phyloP scores from a whole-genome alignment of 2,888 invertebrate species.

The Cephus pulcher region DNA sequence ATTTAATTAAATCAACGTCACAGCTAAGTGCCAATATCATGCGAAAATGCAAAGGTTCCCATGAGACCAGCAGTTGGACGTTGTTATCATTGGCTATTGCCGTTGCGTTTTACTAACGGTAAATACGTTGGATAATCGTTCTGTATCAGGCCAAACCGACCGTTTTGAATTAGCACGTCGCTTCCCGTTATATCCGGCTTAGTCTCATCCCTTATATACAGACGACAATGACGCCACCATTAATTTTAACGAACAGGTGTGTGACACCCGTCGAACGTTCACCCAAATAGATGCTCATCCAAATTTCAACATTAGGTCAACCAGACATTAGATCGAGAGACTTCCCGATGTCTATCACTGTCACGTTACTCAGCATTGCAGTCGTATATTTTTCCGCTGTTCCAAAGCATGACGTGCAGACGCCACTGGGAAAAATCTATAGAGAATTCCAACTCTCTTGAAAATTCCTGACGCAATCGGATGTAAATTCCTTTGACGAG shows the following conservation, averaged over 20 bases:
- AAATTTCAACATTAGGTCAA: not conserved
- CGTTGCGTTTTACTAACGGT: not conserved
- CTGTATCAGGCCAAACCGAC: not conserved
- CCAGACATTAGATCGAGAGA: not conserved
- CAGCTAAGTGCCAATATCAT: not conserved
- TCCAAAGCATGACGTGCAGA: not conserved
- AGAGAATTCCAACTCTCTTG: not conserved
- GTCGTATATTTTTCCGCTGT: not conserved
- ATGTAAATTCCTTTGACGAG: not conserved
- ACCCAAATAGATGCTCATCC: not conserved
- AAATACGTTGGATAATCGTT: not conserved
- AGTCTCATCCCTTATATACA: not conserved
- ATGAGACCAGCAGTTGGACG: not conserved
- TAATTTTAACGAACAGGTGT: not conserved
- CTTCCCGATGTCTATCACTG: not conserved
- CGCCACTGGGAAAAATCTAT: not conserved
- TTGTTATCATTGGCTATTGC: not conserved
- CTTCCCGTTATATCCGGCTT: not conserved
- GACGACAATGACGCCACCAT: not conserved
- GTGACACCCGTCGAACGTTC: not conserved
- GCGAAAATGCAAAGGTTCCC: not conserved
- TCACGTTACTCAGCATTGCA: not conserved
- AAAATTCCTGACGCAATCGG: not conserved
- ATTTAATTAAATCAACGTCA: not conserved
- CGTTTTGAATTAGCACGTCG: not conserved